These are phyloP conservation scores for Varanus salvator DNA, from an alignment of 2,113 vertebrate genomes.

Conservation along the genomic window DNA sequence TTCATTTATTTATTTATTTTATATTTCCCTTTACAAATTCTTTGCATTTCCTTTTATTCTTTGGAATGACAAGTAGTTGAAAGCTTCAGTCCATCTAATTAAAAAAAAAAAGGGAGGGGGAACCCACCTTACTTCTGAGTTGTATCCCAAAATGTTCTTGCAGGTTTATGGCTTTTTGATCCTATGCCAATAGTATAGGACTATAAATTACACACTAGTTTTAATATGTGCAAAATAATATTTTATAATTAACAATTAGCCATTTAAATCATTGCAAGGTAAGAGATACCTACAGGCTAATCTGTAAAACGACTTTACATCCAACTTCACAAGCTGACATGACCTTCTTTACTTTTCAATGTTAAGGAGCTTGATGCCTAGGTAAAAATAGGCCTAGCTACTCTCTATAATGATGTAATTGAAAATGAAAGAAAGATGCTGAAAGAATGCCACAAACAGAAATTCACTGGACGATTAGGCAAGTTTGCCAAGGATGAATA, in stretches of 20 bases:
- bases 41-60: not conserved
- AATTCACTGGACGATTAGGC: not conserved
- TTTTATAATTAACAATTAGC: conserved; percentile 36
- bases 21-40: not conserved
- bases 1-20: not conserved
- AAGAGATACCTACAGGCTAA: conserved; percentile 1
- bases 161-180: conserved; percentile 2
- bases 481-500: too few species aligned
- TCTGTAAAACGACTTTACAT: not conserved
- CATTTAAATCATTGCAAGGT: conserved; percentile 15
- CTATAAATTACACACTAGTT: conserved; percentile 17
- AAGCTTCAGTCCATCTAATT: not conserved
- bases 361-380: not conserved
- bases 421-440: not conserved
- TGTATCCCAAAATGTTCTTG: conserved; percentile 19
- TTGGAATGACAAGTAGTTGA: not conserved
- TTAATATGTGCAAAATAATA: not conserved
- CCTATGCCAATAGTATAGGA: not conserved
- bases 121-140: not conserved
- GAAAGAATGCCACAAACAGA: not conserved
- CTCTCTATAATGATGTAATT: not conserved
- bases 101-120: not conserved
- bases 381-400: not conserved
- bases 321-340: conserved; percentile 7
- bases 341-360: conserved; percentile 30